Percentiles rank a stretch among this genome's conserved stretches.
Evolutionary conservation across 2,888 invertebrate species (phyloP).

Genomic region (Ophion costatus): DNA sequence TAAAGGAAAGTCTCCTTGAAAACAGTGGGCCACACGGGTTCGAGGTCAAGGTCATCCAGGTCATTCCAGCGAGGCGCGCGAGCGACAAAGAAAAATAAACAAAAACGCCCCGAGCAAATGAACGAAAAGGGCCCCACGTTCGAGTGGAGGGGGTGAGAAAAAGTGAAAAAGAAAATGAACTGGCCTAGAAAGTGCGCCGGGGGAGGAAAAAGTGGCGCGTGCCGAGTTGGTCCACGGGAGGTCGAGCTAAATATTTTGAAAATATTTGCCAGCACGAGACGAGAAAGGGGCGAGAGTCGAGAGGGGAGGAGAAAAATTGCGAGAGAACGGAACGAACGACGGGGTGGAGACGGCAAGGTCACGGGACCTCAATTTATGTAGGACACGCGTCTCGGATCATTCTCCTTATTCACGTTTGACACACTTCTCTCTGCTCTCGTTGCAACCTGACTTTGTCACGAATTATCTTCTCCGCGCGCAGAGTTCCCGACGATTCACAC

Average conservation of each 20-base stretch:
- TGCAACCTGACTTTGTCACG: background rate
- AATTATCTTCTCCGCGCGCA: background rate
- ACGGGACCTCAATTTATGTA: slow-evolving; percentile 36
- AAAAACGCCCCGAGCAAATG: slow-evolving; percentile 18
- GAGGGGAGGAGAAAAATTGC: slow-evolving; percentile 4
- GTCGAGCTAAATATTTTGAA: slow-evolving; percentile 67
- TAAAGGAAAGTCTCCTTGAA: slow-evolving; percentile 37
- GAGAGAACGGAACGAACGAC: background rate
- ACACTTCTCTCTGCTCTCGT: slow-evolving; percentile 19
- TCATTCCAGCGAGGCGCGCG: background rate
- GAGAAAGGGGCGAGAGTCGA: background rate
- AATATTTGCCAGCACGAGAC: slow-evolving; percentile 63
- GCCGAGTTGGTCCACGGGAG: slow-evolving; percentile 61
- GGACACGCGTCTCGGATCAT: slow-evolving; percentile 43
- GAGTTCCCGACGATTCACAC: background rate
- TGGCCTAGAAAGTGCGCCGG: background rate
- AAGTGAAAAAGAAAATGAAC: slow-evolving; percentile 6
- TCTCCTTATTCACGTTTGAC: slow-evolving; percentile 25
- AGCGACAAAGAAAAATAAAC: slow-evolving; percentile 37
- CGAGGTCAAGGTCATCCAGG: slow-evolving; percentile 50
- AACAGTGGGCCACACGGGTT: slow-evolving; percentile 55
- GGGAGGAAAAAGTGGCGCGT: slow-evolving; percentile 55
- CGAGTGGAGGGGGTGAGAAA: background rate
- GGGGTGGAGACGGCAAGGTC: background rate
- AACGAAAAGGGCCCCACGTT: background rate